These are phyloP conservation scores for Sialis lutaria DNA, from an alignment of 2,888 invertebrate genomes.

Conservation along the genomic window DNA sequence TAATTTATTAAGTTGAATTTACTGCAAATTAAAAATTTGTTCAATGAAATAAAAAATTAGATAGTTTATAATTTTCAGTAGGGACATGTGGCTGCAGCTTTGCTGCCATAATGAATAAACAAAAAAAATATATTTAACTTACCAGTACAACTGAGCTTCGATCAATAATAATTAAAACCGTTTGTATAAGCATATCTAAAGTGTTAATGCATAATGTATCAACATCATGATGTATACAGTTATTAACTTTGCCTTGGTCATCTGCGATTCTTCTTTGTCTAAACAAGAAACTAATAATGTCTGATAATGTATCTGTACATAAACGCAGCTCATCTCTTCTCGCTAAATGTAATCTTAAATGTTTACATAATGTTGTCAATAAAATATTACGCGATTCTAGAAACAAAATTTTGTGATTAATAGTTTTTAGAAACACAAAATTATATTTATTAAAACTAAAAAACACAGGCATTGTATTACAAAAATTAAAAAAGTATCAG, in stretches of 20 bases:
- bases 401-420: slow-evolving; percentile 10
- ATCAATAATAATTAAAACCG: slow-evolving; percentile 65
- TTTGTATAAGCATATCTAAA: slow-evolving; percentile 71
- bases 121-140: slow-evolving; percentile 11
- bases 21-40: too few species aligned
- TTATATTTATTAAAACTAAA: not conserved
- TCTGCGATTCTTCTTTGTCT: slow-evolving; percentile 29
- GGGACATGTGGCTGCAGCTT: too few species aligned
- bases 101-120: not conserved
- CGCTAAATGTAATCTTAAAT: slow-evolving; percentile 65
- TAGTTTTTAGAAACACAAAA: too few species aligned
- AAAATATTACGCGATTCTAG: slow-evolving; percentile 72
- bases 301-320: slow-evolving; percentile 75
- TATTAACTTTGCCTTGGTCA: slow-evolving; percentile 36
- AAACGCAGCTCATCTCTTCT: slow-evolving; percentile 66
- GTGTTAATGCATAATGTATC: slow-evolving; percentile 67
- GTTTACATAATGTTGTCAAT: slow-evolving; percentile 67
- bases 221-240: slow-evolving; percentile 56
- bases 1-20: too few species aligned
- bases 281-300: slow-evolving; percentile 53
- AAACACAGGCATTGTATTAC: not conserved
- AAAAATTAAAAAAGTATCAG: not conserved
- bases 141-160: slow-evolving; percentile 53
- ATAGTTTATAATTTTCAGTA: too few species aligned
- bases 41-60: too few species aligned